Evolutionary conservation across 2,888 invertebrate genomes (phyloP).

Genomic region (Patella ulyssiponensis): DNA sequence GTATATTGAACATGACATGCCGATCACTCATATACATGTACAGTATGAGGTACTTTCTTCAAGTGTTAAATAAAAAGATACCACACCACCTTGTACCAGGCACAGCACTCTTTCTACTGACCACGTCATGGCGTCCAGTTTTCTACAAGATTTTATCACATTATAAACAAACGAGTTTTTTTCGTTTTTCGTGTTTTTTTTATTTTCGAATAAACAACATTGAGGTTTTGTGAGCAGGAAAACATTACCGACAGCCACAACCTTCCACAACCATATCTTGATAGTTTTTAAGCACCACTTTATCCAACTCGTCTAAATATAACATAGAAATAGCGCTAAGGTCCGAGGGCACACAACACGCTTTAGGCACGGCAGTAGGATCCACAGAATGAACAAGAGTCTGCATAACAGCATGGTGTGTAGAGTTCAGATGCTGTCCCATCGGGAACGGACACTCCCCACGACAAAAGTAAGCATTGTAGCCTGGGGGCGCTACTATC

Average conservation of each 20-base stretch:
- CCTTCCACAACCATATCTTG: conserved; percentile 98
- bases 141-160: too few species aligned
- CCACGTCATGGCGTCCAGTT: too few species aligned
- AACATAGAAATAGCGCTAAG: conserved; percentile 95
- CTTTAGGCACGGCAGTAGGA: conserved; percentile 91
- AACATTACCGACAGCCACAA: conserved; percentile 91
- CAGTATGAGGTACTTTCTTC: too few species aligned
- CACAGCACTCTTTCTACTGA: too few species aligned
- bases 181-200: too few species aligned
- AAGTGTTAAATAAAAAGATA: too few species aligned
- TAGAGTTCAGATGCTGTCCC: conserved; percentile 93
- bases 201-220: too few species aligned
- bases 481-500: conserved; percentile 97
- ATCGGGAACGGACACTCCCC: conserved; percentile 96
- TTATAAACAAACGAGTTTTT: too few species aligned
- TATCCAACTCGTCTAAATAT: conserved; percentile 93
- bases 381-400: conserved; percentile 94
- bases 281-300: conserved; percentile 98
- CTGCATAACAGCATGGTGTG: conserved; percentile 99
- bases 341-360: conserved; percentile 97
- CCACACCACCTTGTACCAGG: too few species aligned
- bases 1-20: too few species aligned
- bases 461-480: conserved; percentile 95
- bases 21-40: too few species aligned
- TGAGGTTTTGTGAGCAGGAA: neutral